Evolutionary conservation across 1,140 invertebrate genomes (phyloP).

Genomic region (Caenorhabditis brenneri): DNA sequence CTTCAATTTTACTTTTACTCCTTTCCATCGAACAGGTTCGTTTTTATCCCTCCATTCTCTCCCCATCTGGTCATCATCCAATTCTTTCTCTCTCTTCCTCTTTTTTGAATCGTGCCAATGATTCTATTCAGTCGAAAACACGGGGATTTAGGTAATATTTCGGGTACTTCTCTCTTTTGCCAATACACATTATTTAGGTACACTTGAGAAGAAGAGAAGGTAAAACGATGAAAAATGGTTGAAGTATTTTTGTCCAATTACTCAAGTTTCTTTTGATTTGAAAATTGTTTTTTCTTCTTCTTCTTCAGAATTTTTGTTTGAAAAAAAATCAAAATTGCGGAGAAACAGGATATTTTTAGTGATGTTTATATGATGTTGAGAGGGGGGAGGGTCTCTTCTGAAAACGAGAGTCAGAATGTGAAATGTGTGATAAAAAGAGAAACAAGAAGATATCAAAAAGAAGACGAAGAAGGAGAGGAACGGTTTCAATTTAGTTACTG

Average conservation of each 20-base stretch:
- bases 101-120: background rate
- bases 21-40: conserved; percentile 20
- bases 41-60: too few relatives aligned
- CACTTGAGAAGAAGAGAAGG: background rate
- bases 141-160: conserved; percentile 15
- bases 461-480: too few relatives aligned
- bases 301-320: background rate
- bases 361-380: too few relatives aligned
- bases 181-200: background rate
- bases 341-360: too few relatives aligned
- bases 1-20: conserved; percentile 1
- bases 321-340: background rate
- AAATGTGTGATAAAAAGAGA: too few relatives aligned
- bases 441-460: too few relatives aligned
- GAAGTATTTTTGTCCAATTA: background rate
- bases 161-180: background rate
- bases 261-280: too few relatives aligned
- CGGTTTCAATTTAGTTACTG: too few relatives aligned
- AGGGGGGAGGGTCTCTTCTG: too few relatives aligned
- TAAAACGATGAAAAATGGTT: background rate
- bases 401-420: too few relatives aligned
- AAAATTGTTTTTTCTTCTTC: background rate
- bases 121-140: conserved; percentile 27
- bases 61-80: too few relatives aligned
- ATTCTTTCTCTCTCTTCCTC: background rate